Percentiles rank a stretch among this genome's conserved stretches.
These are phyloP conservation scores for Nephrotoma guestfalica DNA, from an alignment of 2,888 invertebrate genomes.

Conservation along the genomic window DNA sequence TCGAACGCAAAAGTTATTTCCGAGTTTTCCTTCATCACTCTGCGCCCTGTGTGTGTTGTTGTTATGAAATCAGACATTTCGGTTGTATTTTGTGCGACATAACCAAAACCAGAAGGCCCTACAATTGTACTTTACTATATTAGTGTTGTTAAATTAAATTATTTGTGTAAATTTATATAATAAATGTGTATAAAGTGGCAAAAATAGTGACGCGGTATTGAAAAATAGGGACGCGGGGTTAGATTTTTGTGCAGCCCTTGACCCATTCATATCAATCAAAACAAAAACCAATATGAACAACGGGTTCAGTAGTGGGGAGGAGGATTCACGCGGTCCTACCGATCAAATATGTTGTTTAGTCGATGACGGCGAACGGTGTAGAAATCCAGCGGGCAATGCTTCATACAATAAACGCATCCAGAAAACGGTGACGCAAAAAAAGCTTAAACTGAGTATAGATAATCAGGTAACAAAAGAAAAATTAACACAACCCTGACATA, in stretches of 20 bases:
- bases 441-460: conserved; percentile 79
- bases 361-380: conserved; percentile 76
- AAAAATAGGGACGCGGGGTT: not conserved
- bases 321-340: conserved; percentile 75
- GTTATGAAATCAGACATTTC: conserved; percentile 3
- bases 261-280: not conserved
- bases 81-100: not conserved
- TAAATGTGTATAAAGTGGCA: not conserved
- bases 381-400: conserved; percentile 81
- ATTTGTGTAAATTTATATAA: not conserved
- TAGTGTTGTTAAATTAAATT: not conserved
- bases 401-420: conserved; percentile 94
- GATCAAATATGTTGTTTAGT: conserved; percentile 88
- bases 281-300: conserved; percentile 29
- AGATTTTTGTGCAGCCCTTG: not conserved
- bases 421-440: conserved; percentile 83
- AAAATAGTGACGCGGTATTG: not conserved
- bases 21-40: not conserved
- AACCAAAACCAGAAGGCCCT: not conserved
- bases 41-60: not conserved
- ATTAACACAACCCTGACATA: not conserved
- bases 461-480: conserved; percentile 39
- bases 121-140: not conserved
- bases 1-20: not conserved
- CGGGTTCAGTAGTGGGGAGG: conserved; percentile 84